These are phyloP conservation scores for Amphiprion ocellaris DNA, from an alignment of 2,113 vertebrate genomes.

Conservation along the genomic window DNA sequence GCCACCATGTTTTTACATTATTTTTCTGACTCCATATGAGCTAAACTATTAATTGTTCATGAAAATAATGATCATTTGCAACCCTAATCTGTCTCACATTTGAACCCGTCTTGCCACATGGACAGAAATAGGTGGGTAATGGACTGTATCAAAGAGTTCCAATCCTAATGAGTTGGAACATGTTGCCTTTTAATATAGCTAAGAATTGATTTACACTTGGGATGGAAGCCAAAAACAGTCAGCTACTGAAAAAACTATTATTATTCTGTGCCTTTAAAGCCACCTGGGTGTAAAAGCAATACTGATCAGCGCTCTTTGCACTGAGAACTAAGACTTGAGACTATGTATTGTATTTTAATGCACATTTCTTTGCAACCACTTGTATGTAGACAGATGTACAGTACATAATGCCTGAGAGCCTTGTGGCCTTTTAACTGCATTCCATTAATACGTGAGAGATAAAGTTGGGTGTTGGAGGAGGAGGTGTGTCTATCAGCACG, in stretches of 20 bases:
- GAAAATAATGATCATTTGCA: too few relatives aligned
- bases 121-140: not conserved
- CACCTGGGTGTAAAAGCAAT: too few relatives aligned
- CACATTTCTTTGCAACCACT: not conserved
- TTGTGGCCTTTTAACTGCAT: conserved; percentile 30
- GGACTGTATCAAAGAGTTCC: not conserved
- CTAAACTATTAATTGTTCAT: too few relatives aligned
- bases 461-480: conserved; percentile 29
- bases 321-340: not conserved
- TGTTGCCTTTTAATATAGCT: too few relatives aligned
- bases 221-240: not conserved
- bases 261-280: too few relatives aligned
- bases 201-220: not conserved
- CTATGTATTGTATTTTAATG: not conserved
- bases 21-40: too few relatives aligned
- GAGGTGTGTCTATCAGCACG: conserved; percentile 11
- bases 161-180: not conserved
- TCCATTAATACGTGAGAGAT: conserved; percentile 33
- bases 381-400: conserved; percentile 9
- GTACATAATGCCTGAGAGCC: conserved; percentile 1
- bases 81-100: not conserved
- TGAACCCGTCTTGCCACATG: not conserved
- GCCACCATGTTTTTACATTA: too few relatives aligned
- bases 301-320: not conserved
- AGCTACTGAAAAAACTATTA: too few relatives aligned